Conservation (phyloP, 2,888 invertebrate genomes). For the Urechis unicinctus region DNA sequence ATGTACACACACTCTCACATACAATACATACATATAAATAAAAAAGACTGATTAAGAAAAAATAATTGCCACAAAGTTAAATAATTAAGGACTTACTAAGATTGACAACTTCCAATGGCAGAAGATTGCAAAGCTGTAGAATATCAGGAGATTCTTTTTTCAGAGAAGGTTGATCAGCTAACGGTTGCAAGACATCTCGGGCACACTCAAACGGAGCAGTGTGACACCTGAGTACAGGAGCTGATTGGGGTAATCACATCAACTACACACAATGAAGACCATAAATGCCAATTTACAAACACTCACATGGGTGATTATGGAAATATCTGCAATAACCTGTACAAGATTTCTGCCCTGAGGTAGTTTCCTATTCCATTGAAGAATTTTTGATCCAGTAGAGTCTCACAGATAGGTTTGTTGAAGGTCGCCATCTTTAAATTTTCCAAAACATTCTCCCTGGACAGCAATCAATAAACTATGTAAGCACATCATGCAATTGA, state of each 20-base stretch:
- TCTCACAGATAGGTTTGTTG: constrained; percentile 48
- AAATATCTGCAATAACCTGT: constrained; percentile 27
- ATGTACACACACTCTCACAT: no score
- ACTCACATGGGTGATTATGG: background rate
- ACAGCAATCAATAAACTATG: no score
- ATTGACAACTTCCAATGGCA: constrained; percentile 40
- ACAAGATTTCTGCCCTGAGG: constrained; percentile 44
- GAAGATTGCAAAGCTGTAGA: constrained; percentile 34
- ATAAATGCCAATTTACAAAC: background rate
- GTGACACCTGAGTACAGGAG: constrained; percentile 26
- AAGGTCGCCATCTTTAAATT: constrained; percentile 32
- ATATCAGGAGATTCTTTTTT: constrained; percentile 35
- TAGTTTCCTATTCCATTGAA: constrained; percentile 51
- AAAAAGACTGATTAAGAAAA: no score
- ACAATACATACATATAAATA: no score
- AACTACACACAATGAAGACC: no score
- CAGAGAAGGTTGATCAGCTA: constrained; percentile 15
- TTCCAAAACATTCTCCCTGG: constrained; percentile 37
- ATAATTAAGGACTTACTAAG: constrained; percentile 33
- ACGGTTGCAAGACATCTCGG: constrained; percentile 31
- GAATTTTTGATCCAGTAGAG: constrained; percentile 42
- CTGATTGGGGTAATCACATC: no score
- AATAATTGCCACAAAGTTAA: no score
- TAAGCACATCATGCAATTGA: background rate
- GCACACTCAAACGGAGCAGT: constrained; percentile 43